These are phyloP conservation scores for Eupithecia vulgata DNA, from an alignment of 2,888 invertebrate species.

Conservation along the genomic window DNA sequence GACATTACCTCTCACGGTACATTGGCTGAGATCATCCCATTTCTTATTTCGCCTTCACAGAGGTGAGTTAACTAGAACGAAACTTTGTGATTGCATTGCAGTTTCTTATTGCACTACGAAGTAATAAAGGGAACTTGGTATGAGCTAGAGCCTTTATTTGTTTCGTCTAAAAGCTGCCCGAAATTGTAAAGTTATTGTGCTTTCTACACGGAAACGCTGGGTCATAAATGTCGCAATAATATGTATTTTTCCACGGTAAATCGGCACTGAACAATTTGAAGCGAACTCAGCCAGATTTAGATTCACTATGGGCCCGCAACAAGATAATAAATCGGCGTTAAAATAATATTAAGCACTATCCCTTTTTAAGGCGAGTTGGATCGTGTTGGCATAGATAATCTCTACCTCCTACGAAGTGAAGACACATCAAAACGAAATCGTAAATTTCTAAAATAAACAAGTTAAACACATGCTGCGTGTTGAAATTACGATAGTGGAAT, in stretches of 20 bases:
- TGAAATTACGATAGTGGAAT: conserved; percentile 21
- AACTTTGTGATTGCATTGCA: conserved; percentile 25
- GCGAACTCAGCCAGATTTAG: not conserved
- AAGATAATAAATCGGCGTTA: not conserved
- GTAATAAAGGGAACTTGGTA: conserved; percentile 8
- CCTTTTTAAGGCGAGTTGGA: not conserved
- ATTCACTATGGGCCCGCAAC: not conserved
- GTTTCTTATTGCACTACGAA: conserved; percentile 23
- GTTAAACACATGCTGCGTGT: conserved; percentile 13
- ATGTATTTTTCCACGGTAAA: not conserved
- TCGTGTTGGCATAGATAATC: not conserved
- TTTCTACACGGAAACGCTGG: conserved; percentile 2
- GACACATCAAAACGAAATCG: conserved; percentile 2
- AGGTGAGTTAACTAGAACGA: conserved; percentile 69
- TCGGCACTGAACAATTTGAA: not conserved
- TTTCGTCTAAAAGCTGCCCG: conserved; percentile 5
- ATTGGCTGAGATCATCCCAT: conserved; percentile 92
- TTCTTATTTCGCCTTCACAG: conserved; percentile 94
- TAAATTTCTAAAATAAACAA: conserved; percentile 16
- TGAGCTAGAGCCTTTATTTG: conserved; percentile 3
- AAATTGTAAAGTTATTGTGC: conserved; percentile 5
- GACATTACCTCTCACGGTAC: conserved; percentile 7
- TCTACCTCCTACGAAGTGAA: conserved; percentile 9
- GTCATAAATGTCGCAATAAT: conserved; percentile 4
- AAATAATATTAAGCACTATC: not conserved